These are phyloP conservation scores for Diplazon laetatorius DNA, from an alignment of 2,888 invertebrate species.

Conservation along the genomic window DNA sequence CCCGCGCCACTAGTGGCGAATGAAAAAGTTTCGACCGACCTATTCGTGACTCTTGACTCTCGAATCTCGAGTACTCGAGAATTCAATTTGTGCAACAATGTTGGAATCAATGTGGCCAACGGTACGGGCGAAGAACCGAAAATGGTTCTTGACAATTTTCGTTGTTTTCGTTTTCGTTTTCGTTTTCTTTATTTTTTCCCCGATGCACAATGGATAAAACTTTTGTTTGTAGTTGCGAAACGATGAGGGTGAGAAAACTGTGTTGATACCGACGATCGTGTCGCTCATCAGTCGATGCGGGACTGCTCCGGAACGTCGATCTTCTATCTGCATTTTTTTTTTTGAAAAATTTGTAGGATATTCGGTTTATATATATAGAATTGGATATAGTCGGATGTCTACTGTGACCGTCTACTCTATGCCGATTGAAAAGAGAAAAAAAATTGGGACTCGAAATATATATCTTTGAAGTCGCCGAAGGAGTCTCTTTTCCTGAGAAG, in stretches of 20 bases:
- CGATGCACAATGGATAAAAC: neutral
- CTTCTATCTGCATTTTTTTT: neutral
- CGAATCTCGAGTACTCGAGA: neutral
- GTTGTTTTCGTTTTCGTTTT: neutral
- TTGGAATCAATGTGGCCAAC: slow-evolving; percentile 1
- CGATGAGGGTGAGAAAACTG: no score
- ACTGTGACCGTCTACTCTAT: no score
- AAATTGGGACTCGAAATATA: no score
- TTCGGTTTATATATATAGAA: no score
- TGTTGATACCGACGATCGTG: neutral
- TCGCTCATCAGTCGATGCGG: neutral
- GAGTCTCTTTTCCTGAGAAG: no score
- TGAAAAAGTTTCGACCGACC: slow-evolving; percentile 40
- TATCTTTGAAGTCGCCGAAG: no score
- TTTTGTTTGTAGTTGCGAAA: neutral
- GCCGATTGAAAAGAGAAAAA: no score
- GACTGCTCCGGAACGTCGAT: neutral
- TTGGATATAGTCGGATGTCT: no score
- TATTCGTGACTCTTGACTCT: slow-evolving; percentile 34
- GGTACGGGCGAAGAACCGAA: no score
- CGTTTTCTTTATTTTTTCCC: no score
- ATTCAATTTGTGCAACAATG: slow-evolving; percentile 27
- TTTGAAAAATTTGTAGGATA: no score
- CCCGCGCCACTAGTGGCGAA: no score
- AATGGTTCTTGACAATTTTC: neutral